phyloP scores from a whole-genome alignment of 2,113 vertebrate species.

The Bujurquina vittata region DNA sequence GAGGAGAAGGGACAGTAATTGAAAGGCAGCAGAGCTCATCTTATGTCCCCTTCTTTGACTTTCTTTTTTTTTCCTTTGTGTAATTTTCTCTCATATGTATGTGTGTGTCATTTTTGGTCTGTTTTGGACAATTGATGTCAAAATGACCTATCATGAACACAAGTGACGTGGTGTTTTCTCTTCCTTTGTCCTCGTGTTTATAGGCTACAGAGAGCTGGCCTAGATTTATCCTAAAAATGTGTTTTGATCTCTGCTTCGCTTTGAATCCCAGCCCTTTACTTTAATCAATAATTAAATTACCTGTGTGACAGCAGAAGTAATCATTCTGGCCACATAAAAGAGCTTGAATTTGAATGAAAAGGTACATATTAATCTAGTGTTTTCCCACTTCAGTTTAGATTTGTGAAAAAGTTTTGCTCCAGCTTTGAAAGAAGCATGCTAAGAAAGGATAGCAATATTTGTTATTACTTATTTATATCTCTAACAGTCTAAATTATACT shows the following conservation, averaged over 20 bases:
- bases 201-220: not conserved
- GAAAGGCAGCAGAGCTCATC: conserved; percentile 73
- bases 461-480: not conserved
- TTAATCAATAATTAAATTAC: conserved; percentile 40
- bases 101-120: not conserved
- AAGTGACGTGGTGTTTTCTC: conserved; percentile 1
- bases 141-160: not conserved
- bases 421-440: not conserved
- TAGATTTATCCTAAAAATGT: conserved; percentile 35
- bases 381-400: not conserved
- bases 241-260: conserved; percentile 34
- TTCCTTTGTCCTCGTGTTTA: conserved; percentile 2
- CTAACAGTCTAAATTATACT: not conserved
- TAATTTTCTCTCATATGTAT: conserved; percentile 6
- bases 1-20: conserved; percentile 65
- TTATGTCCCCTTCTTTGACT: conserved; percentile 31
- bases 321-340: conserved; percentile 30
- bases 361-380: not conserved
- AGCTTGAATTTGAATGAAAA: not conserved
- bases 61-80: not conserved
- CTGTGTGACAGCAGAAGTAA: conserved; percentile 16
- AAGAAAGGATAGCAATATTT: not conserved
- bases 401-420: not conserved
- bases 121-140: not conserved
- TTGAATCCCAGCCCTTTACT: conserved; percentile 44